Base-by-base conservation (phyloP, 2,113 vertebrate genomes). In the Solea senegalensis region DNA sequence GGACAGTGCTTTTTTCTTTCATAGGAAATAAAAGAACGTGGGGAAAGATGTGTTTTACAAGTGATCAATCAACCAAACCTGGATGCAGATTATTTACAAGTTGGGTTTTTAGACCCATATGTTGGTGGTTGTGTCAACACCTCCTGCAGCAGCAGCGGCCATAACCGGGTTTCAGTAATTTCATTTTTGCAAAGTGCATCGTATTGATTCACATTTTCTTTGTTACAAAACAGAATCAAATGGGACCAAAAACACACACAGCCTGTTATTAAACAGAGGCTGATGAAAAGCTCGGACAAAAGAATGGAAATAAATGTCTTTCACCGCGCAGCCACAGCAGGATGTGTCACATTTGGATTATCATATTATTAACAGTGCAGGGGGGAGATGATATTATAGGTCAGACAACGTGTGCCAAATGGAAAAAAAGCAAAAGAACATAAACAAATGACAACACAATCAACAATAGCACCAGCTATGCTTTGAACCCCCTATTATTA, bases 291-390 rank as follows among this genome's bases (percentile, higher is more conserved):
- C 11, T 8, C n/a, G 54, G 15, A 53, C 21, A 40, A 58, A 64
- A 26, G 26, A n/a, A 46, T 12, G 65, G 69, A 58, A 41, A 9
- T 26, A 43, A 49, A 53, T 28, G 45, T 48, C 45, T 10, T 12
- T 14, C 1, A 11, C 28, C 16, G 3, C 15, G n/a, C 1, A 51
- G 13, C 14, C 39, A 15, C 43, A 28, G 40, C 14, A n/a, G 27
- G 61, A 69, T 28, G 21, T 43, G 34, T 44, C 45, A 49, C 55
- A 11, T 66, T 63, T 62, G n/a, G 51, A 70, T 74, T 21, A 46
- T 56, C 50, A 69, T 52, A 13, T 55, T 16, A 59, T 67, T 57
- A 69, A 63, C 44, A 40, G 12, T 39, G 48, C 44, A 16, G 41
- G 15, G 16, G 26, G n/a, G 45, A 21, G 12, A 46, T 1, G 7